phyloP scores from a whole-genome alignment of 2,113 vertebrate genomes.

The Parotia lawesii region DNA sequence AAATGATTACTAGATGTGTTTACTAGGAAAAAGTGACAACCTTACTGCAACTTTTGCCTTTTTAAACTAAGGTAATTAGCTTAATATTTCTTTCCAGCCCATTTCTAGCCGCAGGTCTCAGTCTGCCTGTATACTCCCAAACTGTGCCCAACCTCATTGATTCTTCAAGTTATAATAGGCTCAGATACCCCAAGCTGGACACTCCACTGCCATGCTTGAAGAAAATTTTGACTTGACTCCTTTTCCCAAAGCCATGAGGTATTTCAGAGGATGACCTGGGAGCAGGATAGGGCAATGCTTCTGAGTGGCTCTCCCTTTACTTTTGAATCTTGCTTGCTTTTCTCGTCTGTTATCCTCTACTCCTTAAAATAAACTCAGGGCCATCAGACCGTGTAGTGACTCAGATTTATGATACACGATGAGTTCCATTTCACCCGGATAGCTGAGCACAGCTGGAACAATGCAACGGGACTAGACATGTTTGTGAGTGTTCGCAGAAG shows the following conservation, averaged over 20 bases:
- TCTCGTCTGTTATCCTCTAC: not conserved
- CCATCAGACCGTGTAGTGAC: not conserved
- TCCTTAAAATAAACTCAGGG: not conserved
- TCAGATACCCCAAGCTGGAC: not conserved
- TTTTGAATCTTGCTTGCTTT: not conserved
- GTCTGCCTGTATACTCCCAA: not conserved
- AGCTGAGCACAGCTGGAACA: constrained; percentile 13
- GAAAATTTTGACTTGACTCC: not conserved
- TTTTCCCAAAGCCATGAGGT: not conserved
- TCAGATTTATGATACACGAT: not conserved
- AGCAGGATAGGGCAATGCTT: not conserved
- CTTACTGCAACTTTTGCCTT: not conserved
- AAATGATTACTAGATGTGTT: not conserved
- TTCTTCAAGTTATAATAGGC: not conserved
- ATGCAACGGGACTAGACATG: not conserved
- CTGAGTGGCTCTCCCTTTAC: not conserved
- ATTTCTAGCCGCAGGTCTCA: not conserved
- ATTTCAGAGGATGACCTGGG: not conserved
- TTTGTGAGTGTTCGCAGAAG: not conserved
- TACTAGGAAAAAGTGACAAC: not conserved
- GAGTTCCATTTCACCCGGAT: not conserved
- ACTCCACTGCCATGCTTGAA: not conserved
- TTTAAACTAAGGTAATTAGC: not conserved
- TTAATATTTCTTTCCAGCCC: not conserved
- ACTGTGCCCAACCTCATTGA: not conserved